Evolutionary conservation across 1,140 invertebrate species (phyloP).

Genomic region (Lepidostoma basale): DNA sequence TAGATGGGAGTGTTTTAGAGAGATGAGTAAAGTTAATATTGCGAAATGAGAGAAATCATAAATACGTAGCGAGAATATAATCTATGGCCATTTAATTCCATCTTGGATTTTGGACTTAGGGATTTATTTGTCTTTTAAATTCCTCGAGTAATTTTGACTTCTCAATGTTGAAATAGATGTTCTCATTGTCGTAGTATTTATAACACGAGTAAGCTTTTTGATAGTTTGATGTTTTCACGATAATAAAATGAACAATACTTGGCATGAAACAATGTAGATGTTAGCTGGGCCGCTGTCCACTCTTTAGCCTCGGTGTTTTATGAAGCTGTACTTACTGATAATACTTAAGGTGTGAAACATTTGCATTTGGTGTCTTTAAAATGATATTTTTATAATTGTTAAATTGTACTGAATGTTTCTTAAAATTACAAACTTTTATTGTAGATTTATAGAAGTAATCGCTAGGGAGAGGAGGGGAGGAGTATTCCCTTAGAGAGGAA

Average conservation of each 20-base stretch:
- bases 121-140: too few species aligned
- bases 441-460: constrained; percentile 36
- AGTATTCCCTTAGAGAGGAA: constrained; percentile 34
- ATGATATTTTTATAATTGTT: constrained; percentile 48
- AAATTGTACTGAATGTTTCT: constrained; percentile 47
- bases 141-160: too few species aligned
- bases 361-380: constrained; percentile 46
- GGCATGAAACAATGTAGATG: background rate
- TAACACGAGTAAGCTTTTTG: background rate
- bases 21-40: too few species aligned
- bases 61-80: too few species aligned
- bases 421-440: constrained; percentile 42
- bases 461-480: constrained; percentile 23
- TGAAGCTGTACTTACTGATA: background rate
- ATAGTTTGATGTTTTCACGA: constrained; percentile 1
- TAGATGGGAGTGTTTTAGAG: too few species aligned
- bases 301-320: constrained; percentile 34
- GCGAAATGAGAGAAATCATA: too few species aligned
- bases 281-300: constrained; percentile 20
- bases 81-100: too few species aligned
- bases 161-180: too few species aligned
- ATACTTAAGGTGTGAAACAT: constrained; percentile 30
- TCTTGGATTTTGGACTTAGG: too few species aligned
- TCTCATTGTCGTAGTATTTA: constrained; percentile 16
- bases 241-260: constrained; percentile 1